Conservation (phyloP, 2,113 vertebrate species). For the Pao palembangensis region DNA sequence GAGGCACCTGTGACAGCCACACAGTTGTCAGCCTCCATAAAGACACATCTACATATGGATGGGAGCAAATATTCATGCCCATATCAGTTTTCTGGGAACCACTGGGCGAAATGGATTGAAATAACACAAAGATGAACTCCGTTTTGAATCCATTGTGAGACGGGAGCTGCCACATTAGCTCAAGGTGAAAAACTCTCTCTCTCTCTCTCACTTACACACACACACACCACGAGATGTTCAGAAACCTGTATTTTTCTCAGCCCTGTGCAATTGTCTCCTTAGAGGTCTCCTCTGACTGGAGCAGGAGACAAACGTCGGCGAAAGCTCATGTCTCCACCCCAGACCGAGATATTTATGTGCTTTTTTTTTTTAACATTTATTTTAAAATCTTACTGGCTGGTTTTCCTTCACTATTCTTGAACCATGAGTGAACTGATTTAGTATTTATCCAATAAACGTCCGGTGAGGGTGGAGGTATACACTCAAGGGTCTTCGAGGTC, state of each 20-base stretch:
- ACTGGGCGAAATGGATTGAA: constrained; percentile 59
- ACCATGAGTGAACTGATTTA: too few relatives aligned
- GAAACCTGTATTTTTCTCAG: not conserved
- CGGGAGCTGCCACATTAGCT: constrained; percentile 46
- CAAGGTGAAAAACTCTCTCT: constrained; percentile 41
- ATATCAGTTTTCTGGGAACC: constrained; percentile 60
- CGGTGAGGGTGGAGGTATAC: too few relatives aligned
- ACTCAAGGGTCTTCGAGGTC: too few relatives aligned
- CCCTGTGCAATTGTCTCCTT: too few relatives aligned
- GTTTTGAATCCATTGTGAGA: constrained; percentile 57
- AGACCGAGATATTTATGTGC: too few relatives aligned
- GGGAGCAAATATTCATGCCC: constrained; percentile 58
- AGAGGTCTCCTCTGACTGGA: too few relatives aligned
- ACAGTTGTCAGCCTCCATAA: constrained; percentile 73
- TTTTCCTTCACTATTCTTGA: too few relatives aligned
- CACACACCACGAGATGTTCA: not conserved
- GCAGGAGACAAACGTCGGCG: too few relatives aligned
- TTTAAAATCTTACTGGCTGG: too few relatives aligned
- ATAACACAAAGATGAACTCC: constrained; percentile 61
- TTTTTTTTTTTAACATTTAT: too few relatives aligned
- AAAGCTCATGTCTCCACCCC: too few relatives aligned
- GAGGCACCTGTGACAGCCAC: constrained; percentile 69
- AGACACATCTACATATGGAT: constrained; percentile 65
- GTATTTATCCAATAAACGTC: too few relatives aligned
- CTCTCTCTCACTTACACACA: not conserved